These are phyloP conservation scores for Clunio marinus DNA, from an alignment of 2,888 invertebrate genomes.

Conservation along the genomic window DNA sequence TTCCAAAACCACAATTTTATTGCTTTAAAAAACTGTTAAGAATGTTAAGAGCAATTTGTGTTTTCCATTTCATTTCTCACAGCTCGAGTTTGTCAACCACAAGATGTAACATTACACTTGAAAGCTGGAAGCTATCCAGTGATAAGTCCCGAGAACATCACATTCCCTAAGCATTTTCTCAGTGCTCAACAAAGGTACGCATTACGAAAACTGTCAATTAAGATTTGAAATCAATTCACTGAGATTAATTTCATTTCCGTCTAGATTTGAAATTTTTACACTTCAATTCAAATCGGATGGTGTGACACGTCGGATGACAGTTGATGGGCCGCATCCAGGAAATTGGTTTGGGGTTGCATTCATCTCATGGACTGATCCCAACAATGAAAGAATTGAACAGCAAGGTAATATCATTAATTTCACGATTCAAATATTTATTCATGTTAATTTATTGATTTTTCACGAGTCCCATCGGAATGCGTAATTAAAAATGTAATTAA, in stretches of 20 bases:
- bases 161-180: slow-evolving; percentile 65
- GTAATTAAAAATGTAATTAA: slow-evolving; percentile 10
- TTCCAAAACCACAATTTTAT: too few species aligned
- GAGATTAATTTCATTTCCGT: slow-evolving; percentile 40
- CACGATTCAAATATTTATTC: not conserved
- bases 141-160: slow-evolving; percentile 74
- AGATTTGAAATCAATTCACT: not conserved
- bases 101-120: slow-evolving; percentile 64
- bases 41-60: slow-evolving; percentile 17
- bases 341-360: slow-evolving; percentile 78
- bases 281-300: slow-evolving; percentile 62
- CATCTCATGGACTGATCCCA: slow-evolving; percentile 71
- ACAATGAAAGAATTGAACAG: slow-evolving; percentile 66
- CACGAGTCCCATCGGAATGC: not conserved
- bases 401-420: slow-evolving; percentile 57
- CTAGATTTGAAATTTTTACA: slow-evolving; percentile 54
- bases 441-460: slow-evolving; percentile 6
- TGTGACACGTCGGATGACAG: slow-evolving; percentile 56
- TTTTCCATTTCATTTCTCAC: slow-evolving; percentile 39
- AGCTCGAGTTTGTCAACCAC: slow-evolving; percentile 59
- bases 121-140: slow-evolving; percentile 80
- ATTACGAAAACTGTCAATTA: not conserved
- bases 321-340: slow-evolving; percentile 66
- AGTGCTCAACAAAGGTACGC: slow-evolving; percentile 50
- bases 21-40: slow-evolving; percentile 6